These are phyloP conservation scores for Erpetoichthys calabaricus DNA, from an alignment of 2,797 vertebrate species.

Conservation along the genomic window DNA sequence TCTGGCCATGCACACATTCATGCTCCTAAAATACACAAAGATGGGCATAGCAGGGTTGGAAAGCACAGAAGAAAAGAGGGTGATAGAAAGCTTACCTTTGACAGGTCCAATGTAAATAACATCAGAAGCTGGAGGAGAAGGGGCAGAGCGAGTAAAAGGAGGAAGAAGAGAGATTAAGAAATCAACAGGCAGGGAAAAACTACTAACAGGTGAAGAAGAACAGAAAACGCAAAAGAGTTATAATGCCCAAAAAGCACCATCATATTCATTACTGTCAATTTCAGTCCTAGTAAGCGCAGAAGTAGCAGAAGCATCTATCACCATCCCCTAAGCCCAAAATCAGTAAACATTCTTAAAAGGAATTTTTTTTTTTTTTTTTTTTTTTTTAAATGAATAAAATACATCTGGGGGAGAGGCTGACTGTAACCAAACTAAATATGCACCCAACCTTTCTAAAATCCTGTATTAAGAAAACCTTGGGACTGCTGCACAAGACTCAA, in stretches of 20 bases:
- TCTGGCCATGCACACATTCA: too few species aligned
- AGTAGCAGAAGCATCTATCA: too few species aligned
- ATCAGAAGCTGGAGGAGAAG: constrained; percentile 84
- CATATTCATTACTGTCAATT: neutral
- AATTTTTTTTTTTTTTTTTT: too few species aligned
- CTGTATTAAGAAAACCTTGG: too few species aligned
- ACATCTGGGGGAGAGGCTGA: too few species aligned
- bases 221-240: constrained; percentile 12
- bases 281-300: too few species aligned
- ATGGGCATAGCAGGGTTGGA: constrained; percentile 22
- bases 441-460: too few species aligned
- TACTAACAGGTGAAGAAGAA: constrained; percentile 18
- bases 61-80: constrained; percentile 34
- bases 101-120: constrained; percentile 98
- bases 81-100: constrained; percentile 82
- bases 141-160: constrained; percentile 48
- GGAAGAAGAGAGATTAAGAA: constrained; percentile 29
- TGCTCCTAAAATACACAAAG: neutral
- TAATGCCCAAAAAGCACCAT: neutral
- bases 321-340: too few species aligned
- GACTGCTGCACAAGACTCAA: too few species aligned
- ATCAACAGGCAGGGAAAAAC: constrained; percentile 10
- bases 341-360: too few species aligned
- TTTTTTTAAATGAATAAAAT: too few species aligned
- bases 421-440: too few species aligned